Percentiles rank a stretch among this genome's conserved stretches.
phyloP scores from a whole-genome alignment of 2,113 vertebrate genomes.

The Thalassarche chlororhynchos region DNA sequence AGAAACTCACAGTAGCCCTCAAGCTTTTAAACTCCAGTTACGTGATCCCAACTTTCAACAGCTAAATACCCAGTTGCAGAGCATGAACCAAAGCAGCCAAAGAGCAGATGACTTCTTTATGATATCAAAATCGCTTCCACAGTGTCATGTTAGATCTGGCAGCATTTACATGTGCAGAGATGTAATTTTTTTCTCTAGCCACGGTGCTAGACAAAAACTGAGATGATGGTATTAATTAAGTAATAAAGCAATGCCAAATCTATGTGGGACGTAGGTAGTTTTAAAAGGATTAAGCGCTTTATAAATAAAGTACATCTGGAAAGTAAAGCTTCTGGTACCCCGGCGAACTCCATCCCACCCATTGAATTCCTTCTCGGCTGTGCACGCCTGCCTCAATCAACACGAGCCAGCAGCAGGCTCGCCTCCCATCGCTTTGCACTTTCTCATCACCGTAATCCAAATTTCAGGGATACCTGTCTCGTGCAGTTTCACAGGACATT shows the following conservation, averaged over 20 bases:
- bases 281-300: slow-evolving; percentile 16
- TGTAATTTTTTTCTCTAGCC: neutral
- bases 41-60: neutral
- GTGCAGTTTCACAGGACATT: neutral
- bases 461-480: neutral
- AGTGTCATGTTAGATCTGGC: neutral
- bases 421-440: fast-evolving
- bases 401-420: neutral
- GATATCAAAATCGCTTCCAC: neutral
- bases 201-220: neutral
- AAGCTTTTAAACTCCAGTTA: neutral
- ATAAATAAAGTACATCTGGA: slow-evolving; percentile 60
- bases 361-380: neutral
- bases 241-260: neutral
- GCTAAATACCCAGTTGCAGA: neutral
- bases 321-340: slow-evolving; percentile 28
- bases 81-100: neutral
- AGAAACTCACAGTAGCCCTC: neutral
- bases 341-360: neutral
- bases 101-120: neutral
- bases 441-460: neutral
- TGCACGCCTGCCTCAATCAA: neutral
- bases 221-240: slow-evolving; percentile 46
- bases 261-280: slow-evolving; percentile 41
- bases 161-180: neutral